phyloP scores from a whole-genome alignment of 2,113 vertebrate species.

The Embiotoca jacksoni region DNA sequence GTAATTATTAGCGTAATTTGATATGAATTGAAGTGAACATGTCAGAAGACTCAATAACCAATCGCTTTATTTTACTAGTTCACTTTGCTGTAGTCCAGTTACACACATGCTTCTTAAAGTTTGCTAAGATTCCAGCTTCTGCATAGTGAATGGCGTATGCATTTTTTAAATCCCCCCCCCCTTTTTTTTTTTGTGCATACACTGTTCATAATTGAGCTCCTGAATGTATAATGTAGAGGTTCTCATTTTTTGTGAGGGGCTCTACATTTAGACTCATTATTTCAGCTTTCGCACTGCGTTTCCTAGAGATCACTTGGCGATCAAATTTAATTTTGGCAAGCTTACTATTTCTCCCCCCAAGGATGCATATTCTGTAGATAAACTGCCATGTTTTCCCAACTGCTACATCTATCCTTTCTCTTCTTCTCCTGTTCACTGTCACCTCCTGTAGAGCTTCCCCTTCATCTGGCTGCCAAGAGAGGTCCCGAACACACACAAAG shows the following conservation, averaged over 20 bases:
- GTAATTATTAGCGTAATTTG: constrained; percentile 50
- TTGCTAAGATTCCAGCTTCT: constrained; percentile 9
- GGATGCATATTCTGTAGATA: constrained; percentile 52
- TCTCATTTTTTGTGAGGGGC: constrained; percentile 5
- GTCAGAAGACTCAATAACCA: constrained; percentile 38
- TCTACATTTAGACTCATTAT: constrained; percentile 41
- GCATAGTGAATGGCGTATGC: not conserved
- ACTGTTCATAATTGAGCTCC: constrained; percentile 37
- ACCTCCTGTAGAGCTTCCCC: constrained; percentile 51
- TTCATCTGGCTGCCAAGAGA: constrained; percentile 61
- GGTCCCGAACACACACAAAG: constrained; percentile 25
- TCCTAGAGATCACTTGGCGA: constrained; percentile 34
- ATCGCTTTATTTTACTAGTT: constrained; percentile 6
- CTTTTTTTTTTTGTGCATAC: not conserved
- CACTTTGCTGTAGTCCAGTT: not conserved
- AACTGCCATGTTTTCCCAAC: constrained; percentile 60
- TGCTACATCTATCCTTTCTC: constrained; percentile 44
- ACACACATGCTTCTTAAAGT: constrained; percentile 17
- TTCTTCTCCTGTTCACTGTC: constrained; percentile 67
- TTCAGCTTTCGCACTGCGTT: constrained; percentile 30
- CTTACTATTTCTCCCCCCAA: constrained; percentile 33
- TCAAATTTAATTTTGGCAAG: constrained; percentile 50
- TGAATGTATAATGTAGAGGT: constrained; percentile 21
- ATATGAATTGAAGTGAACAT: constrained; percentile 32
- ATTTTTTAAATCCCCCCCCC: constrained; percentile 2